phyloP scores from a whole-genome alignment of 2,797 vertebrate species.

The Epinephelus awoara region DNA sequence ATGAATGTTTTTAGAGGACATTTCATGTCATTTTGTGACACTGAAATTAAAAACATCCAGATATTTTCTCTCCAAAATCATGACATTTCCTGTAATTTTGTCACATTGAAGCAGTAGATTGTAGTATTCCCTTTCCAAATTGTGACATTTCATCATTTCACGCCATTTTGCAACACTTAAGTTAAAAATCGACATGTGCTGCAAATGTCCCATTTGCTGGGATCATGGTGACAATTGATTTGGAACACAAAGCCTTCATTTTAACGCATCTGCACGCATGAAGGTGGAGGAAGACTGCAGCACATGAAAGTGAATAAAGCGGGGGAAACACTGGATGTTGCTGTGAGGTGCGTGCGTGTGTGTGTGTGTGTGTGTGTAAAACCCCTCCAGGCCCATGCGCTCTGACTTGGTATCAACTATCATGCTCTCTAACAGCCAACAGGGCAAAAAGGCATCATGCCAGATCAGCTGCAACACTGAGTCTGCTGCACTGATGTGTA shows the following conservation, averaged over 20 bases:
- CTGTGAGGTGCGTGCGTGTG: constrained; percentile 8
- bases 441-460: constrained; percentile 22
- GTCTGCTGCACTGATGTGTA: constrained; percentile 16
- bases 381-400: background rate
- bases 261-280: background rate
- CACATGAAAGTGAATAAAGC: background rate
- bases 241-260: background rate
- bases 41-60: too few relatives aligned
- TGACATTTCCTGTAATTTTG: too few relatives aligned
- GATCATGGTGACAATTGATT: background rate
- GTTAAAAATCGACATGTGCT: too few relatives aligned
- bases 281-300: background rate
- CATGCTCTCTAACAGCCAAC: constrained; percentile 26
- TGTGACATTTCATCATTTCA: too few relatives aligned
- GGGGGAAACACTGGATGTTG: background rate
- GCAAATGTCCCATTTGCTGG: too few relatives aligned
- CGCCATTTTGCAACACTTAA: too few relatives aligned
- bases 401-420: constrained; percentile 12
- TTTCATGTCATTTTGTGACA: too few relatives aligned
- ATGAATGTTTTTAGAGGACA: too few relatives aligned
- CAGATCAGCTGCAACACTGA: constrained; percentile 31
- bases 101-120: too few relatives aligned
- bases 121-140: too few relatives aligned
- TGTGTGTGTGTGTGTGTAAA: constrained; percentile 12
- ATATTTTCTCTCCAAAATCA: too few relatives aligned